A percentile compares a stretch with the other conserved stretches of the same genome.
Evolutionary conservation across 2,113 vertebrate species (phyloP).

Genomic region (Brachypodius melanocephalos): DNA sequence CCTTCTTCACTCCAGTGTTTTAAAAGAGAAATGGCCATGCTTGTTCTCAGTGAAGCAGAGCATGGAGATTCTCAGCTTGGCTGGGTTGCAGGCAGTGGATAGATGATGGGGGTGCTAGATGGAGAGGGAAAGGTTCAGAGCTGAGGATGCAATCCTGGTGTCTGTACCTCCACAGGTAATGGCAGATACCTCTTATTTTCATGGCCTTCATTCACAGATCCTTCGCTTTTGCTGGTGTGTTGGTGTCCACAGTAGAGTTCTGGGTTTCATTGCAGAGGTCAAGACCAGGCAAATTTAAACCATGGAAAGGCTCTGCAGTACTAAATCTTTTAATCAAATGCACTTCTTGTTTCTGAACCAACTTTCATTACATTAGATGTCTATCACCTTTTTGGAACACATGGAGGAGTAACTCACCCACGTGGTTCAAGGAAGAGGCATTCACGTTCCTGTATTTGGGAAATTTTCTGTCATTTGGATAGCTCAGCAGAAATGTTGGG

Average conservation of each 20-base stretch:
- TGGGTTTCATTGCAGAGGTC: neutral
- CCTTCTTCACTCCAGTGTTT: neutral
- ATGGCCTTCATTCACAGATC: neutral
- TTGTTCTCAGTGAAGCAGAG: neutral
- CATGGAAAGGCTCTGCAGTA: neutral
- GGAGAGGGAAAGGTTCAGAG: neutral
- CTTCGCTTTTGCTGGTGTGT: neutral
- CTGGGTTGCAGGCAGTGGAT: neutral
- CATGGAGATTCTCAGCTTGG: neutral
- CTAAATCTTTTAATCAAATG: neutral
- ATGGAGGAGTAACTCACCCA: neutral
- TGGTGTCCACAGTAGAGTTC: neutral
- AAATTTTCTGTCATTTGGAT: neutral
- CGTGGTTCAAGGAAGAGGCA: neutral
- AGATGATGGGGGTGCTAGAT: neutral
- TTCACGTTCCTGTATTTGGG: neutral
- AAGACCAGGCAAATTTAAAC: neutral
- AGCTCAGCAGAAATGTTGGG: neutral
- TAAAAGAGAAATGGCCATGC: neutral
- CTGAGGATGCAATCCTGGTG: neutral
- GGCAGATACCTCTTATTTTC: neutral
- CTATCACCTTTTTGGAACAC: neutral
- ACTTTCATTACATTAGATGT: neutral
- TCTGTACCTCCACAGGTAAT: neutral
- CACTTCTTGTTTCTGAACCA: neutral